phyloP scores from a whole-genome alignment of 2,113 vertebrate genomes.

The Sylvietta virens region DNA sequence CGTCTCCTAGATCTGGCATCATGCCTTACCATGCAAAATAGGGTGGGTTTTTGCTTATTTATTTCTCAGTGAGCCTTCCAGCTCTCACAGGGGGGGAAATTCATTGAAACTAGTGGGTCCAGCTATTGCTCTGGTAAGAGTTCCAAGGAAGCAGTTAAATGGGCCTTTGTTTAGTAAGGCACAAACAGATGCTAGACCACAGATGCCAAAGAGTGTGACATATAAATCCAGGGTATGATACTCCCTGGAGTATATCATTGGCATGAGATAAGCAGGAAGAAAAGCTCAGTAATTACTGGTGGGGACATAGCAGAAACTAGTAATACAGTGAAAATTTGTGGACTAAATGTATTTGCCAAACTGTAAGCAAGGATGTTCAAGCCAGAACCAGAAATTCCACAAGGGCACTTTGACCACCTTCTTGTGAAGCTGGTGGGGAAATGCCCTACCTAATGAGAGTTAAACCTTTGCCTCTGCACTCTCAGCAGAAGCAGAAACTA shows the following conservation, averaged over 20 bases:
- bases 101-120: background rate
- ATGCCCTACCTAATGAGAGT: background rate
- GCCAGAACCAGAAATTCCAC: background rate
- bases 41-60: background rate
- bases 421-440: background rate
- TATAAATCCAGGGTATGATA: background rate
- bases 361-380: background rate
- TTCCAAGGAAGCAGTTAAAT: background rate
- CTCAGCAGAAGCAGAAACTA: background rate
- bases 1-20: background rate
- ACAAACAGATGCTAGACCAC: background rate
- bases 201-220: background rate
- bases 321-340: background rate
- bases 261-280: background rate
- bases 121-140: background rate
- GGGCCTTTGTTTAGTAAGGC: background rate
- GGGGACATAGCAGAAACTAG: background rate
- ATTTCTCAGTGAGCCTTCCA: background rate
- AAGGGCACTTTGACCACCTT: background rate
- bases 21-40: background rate
- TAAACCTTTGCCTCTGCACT: background rate
- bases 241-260: background rate
- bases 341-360: background rate
- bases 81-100: background rate
- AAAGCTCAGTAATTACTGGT: background rate